Percentiles rank a stretch among this genome's conserved stretches.
phyloP scores from a whole-genome alignment of 2,113 vertebrate genomes.

The Oncorhynchus clarkii region DNA sequence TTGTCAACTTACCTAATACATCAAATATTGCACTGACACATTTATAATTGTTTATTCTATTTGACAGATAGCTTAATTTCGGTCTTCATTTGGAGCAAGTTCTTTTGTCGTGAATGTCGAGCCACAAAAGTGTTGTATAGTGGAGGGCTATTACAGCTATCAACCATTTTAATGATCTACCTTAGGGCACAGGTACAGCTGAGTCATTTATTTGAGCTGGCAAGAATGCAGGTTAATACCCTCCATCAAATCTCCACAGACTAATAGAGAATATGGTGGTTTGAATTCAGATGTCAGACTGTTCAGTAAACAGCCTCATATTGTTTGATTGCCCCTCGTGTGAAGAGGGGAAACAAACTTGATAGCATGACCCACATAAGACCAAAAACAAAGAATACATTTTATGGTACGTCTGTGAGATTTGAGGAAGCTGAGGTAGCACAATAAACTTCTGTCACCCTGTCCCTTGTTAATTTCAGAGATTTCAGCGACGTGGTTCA shows the following conservation, averaged over 20 bases:
- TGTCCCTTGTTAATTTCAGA: conserved; percentile 53
- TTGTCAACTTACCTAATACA: no score
- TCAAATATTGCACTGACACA: no score
- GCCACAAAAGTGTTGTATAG: conserved; percentile 43
- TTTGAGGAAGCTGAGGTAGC: conserved; percentile 40
- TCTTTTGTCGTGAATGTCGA: conserved; percentile 49
- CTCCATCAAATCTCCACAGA: conserved; percentile 47
- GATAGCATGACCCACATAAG: conserved; percentile 43
- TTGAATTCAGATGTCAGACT: conserved; percentile 19
- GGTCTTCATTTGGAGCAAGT: conserved; percentile 31
- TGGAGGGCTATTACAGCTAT: conserved; percentile 58
- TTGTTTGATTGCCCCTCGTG: conserved; percentile 29
- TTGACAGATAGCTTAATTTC: conserved; percentile 55
- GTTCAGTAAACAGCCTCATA: conserved; percentile 24
- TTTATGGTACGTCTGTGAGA: conserved; percentile 33
- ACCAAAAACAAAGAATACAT: conserved; percentile 43
- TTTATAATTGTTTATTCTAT: conserved; percentile 18
- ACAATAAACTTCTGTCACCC: conserved; percentile 32
- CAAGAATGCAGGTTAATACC: conserved; percentile 61
- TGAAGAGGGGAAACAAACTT: not conserved
- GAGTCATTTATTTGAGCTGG: conserved; percentile 56
- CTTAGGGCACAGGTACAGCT: conserved; percentile 51
- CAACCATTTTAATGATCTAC: conserved; percentile 65
- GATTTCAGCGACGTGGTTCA: conserved; percentile 50
- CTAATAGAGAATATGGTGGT: conserved; percentile 25